Conservation (phyloP, 2,888 invertebrate species). For the Tenthredo distinguenda region DNA sequence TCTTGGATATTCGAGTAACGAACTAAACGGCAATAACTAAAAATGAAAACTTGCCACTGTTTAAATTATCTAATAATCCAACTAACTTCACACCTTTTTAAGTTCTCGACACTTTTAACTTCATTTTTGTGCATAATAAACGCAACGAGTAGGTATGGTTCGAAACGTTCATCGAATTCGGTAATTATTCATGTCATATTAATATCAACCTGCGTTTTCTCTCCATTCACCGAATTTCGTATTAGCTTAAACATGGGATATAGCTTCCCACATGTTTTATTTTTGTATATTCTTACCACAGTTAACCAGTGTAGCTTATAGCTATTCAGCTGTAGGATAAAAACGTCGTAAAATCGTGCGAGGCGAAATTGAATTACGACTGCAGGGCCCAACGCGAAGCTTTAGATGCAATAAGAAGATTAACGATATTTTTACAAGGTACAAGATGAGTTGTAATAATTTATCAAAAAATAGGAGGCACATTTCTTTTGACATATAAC, state of each 20-base stretch:
- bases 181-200: background rate
- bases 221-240: background rate
- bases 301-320: background rate
- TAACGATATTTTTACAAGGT: slow-evolving; percentile 7
- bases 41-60: background rate
- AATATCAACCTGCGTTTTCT: background rate
- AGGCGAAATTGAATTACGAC: background rate
- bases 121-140: background rate
- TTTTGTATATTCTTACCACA: slow-evolving; percentile 15
- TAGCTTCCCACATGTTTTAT: slow-evolving; percentile 26
- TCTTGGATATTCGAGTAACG: background rate
- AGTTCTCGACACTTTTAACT: too few relatives aligned
- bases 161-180: background rate
- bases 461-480: slow-evolving; percentile 4
- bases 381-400: background rate
- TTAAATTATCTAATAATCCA: background rate
- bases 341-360: slow-evolving; percentile 9
- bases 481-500: background rate
- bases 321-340: slow-evolving; percentile 1
- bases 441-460: slow-evolving; percentile 12
- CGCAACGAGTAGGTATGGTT: background rate
- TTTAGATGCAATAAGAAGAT: slow-evolving; percentile 13
- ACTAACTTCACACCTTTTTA: background rate
- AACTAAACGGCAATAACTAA: background rate
- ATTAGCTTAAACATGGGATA: background rate